Conservation (phyloP, 2,113 vertebrate species). For the Nerophis lumbriciformis region DNA sequence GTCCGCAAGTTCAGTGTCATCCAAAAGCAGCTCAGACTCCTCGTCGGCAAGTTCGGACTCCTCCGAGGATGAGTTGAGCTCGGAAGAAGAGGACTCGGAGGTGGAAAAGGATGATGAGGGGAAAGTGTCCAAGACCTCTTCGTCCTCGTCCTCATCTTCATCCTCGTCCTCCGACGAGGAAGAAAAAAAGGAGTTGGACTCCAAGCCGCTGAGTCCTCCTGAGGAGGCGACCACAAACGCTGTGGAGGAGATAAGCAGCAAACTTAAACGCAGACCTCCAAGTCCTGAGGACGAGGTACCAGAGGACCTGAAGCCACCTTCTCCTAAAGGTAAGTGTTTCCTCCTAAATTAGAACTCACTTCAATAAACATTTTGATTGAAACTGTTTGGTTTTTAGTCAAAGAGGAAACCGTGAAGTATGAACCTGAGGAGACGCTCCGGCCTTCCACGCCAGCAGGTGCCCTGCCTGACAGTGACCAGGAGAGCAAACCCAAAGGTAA, state of each 20-base stretch:
- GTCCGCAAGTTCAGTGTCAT: slow-evolving; percentile 70
- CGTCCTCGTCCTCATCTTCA: slow-evolving; percentile 60
- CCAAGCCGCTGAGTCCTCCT: slow-evolving; percentile 45
- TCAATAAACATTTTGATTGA: background rate
- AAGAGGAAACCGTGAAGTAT: slow-evolving; percentile 60
- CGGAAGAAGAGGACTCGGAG: slow-evolving; percentile 65
- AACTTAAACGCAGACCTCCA: slow-evolving; percentile 36
- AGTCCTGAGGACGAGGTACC: slow-evolving; percentile 36
- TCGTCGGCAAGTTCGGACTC: slow-evolving; percentile 80
- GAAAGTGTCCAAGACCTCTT: slow-evolving; percentile 39
- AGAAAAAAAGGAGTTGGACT: slow-evolving; percentile 9
- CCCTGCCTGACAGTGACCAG: slow-evolving; percentile 65
- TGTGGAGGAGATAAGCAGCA: slow-evolving; percentile 37
- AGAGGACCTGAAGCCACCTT: slow-evolving; percentile 47
- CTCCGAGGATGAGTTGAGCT: slow-evolving; percentile 85
- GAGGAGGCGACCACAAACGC: slow-evolving; percentile 20
- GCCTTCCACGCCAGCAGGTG: slow-evolving; percentile 68
- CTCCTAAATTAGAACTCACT: background rate
- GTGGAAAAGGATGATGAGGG: slow-evolving; percentile 48
- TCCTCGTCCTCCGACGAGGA: slow-evolving; percentile 59
- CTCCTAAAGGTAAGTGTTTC: slow-evolving; percentile 54
- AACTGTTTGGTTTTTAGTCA: slow-evolving; percentile 41
- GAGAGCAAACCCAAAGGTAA: slow-evolving; percentile 68
- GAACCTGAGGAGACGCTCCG: slow-evolving; percentile 62
- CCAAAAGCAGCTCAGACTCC: slow-evolving; percentile 76